Evolutionary conservation across 1,140 invertebrate genomes (phyloP).

Genomic region (Drosophila funebris): DNA sequence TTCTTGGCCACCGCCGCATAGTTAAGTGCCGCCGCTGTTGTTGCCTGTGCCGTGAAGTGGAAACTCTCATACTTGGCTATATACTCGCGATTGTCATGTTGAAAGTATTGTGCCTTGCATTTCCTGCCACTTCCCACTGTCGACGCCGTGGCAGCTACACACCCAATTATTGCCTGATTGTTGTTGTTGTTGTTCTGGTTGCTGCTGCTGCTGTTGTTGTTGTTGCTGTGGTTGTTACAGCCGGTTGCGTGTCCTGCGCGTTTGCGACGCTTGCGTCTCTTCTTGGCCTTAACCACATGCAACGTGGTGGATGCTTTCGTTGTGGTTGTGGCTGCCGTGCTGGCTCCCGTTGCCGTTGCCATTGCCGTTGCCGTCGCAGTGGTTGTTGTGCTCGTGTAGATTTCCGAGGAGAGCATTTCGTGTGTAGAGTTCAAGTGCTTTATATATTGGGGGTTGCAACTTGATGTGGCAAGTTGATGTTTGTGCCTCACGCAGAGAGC

Average conservation of each 20-base stretch:
- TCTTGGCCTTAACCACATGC: constrained; percentile 64
- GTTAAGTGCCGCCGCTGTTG: constrained; percentile 63
- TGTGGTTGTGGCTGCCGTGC: constrained; percentile 12
- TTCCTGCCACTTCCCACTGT: constrained; percentile 43
- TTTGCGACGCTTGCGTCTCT: constrained; percentile 75
- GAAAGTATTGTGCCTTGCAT: constrained; percentile 72
- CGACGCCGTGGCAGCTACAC: constrained; percentile 8
- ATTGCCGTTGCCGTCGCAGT: constrained; percentile 40
- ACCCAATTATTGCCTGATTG: constrained; percentile 11
- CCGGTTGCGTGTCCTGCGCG: constrained; percentile 59
- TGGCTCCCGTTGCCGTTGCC: constrained; percentile 15
- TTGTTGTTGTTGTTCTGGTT: constrained; percentile 21
- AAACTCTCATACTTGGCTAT: constrained; percentile 69
- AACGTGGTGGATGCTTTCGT: constrained; percentile 29
- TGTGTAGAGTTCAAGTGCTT: constrained; percentile 21
- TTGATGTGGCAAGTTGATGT: constrained; percentile 2
- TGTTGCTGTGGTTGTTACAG: constrained; percentile 5
- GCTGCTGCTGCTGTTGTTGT: constrained; percentile 7
- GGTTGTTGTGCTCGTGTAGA: constrained; percentile 57
- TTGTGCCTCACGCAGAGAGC: not conserved
- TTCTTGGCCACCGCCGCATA: constrained; percentile 79
- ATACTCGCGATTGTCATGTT: constrained; percentile 77
- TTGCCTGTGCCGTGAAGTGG: constrained; percentile 59
- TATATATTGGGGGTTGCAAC: not conserved
- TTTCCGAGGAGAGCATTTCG: constrained; percentile 71